Evolutionary conservation across 2,888 invertebrate genomes (phyloP).

Genomic region (Ecliptopera silaceata): DNA sequence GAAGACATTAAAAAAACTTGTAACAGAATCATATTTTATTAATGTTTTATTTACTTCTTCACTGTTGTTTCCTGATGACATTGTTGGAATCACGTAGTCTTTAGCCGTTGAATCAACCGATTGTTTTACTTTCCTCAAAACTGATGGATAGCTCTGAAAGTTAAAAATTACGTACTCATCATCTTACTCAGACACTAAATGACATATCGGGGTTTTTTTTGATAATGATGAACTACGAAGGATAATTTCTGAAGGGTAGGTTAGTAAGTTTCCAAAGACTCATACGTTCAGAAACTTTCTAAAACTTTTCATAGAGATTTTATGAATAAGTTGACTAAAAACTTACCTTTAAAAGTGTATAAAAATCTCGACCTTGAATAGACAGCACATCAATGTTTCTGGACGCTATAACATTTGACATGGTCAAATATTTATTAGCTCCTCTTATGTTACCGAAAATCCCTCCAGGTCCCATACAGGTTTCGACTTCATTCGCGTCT

Average conservation of each 20-base stretch:
- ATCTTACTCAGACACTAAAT: no score
- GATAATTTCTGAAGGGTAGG: no score
- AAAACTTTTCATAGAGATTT: no score
- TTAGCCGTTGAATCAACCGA: conserved; percentile 66
- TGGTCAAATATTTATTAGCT: conserved; percentile 62
- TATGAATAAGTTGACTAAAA: background rate
- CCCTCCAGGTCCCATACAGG: conserved; percentile 78
- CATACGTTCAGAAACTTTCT: no score
- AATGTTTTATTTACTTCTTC: conserved; percentile 45
- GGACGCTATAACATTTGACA: conserved; percentile 73
- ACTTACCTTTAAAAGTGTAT: conserved; percentile 68
- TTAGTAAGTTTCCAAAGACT: no score
- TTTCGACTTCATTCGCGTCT: conserved; percentile 70
- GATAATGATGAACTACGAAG: no score
- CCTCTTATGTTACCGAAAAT: conserved; percentile 79
- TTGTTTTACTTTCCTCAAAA: conserved; percentile 66
- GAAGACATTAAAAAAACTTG: no score
- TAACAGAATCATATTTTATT: no score
- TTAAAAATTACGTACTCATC: background rate
- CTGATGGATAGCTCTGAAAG: conserved; percentile 76
- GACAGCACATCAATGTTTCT: conserved; percentile 76
- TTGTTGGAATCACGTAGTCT: conserved; percentile 75
- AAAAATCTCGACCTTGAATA: conserved; percentile 74
- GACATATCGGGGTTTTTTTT: no score
- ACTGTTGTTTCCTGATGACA: conserved; percentile 54